phyloP scores from a whole-genome alignment of 2,888 invertebrate genomes.

The Timema podura region DNA sequence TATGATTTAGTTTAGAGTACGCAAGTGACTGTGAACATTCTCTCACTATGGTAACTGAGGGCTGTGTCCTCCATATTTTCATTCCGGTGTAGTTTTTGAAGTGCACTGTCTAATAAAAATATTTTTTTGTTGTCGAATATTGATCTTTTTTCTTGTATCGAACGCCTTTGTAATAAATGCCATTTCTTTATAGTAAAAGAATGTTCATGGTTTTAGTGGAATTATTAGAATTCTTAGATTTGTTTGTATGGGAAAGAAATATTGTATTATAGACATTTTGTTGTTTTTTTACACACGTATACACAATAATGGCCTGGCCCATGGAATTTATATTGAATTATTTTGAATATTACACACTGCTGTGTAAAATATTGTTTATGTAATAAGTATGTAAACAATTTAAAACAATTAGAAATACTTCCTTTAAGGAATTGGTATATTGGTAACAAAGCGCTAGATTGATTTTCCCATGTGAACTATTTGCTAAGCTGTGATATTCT shows the following conservation, averaged over 20 bases:
- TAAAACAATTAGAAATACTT: slow-evolving; percentile 13
- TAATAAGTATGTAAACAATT: slow-evolving; percentile 10
- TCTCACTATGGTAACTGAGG: slow-evolving; percentile 21
- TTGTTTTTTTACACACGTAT: slow-evolving; percentile 25
- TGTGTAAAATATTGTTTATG: slow-evolving; percentile 17
- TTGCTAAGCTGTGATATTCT: slow-evolving; percentile 47
- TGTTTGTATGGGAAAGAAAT: slow-evolving; percentile 21
- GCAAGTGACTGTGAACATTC: slow-evolving; percentile 25
- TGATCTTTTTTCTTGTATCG: background rate
- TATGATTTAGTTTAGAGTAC: background rate
- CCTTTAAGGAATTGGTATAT: slow-evolving; percentile 15
- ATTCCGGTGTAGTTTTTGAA: slow-evolving; percentile 17
- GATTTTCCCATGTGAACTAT: slow-evolving; percentile 11
- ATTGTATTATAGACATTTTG: slow-evolving; percentile 20
- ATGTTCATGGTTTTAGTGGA: slow-evolving; percentile 26
- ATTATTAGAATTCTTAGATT: slow-evolving; percentile 17
- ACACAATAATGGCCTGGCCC: slow-evolving; percentile 30
- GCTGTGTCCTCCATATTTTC: slow-evolving; percentile 22
- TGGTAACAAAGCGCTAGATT: background rate
- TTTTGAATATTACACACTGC: slow-evolving; percentile 22
- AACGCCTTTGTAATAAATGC: slow-evolving; percentile 22
- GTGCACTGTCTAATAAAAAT: slow-evolving; percentile 1
- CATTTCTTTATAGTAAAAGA: slow-evolving; percentile 20
- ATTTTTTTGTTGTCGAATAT: slow-evolving; percentile 10
- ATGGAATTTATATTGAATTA: slow-evolving; percentile 30